Evolutionary conservation across 2,888 invertebrate species (phyloP).

Genomic region (Eupeodes luniger): DNA sequence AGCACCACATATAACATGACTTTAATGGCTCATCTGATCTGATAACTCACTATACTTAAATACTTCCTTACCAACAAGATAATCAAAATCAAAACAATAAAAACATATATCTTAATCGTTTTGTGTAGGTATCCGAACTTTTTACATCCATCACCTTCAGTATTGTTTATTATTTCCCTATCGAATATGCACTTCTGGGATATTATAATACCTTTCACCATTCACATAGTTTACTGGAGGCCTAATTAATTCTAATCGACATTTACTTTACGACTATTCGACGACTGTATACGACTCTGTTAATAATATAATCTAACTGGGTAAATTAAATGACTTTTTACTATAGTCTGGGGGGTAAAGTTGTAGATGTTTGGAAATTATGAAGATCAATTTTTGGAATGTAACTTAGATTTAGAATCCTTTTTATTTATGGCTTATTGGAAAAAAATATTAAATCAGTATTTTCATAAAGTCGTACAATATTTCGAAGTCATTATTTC

Average conservation of each 20-base stretch:
- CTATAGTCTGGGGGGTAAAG: background rate
- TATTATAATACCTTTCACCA: conserved; percentile 7
- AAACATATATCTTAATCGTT: background rate
- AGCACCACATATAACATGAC: conserved; percentile 3
- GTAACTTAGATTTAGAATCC: no score
- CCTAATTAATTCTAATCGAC: conserved; percentile 16
- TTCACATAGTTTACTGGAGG: background rate
- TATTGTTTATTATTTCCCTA: conserved; percentile 1
- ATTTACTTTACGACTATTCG: background rate
- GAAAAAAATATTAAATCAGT: no score
- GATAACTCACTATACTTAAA: background rate
- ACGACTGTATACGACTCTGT: background rate
- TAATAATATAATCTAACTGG: background rate
- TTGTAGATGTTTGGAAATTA: background rate
- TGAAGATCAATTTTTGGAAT: no score
- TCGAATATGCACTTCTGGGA: conserved; percentile 22
- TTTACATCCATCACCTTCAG: conserved; percentile 13
- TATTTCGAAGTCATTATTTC: no score
- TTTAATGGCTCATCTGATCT: conserved; percentile 21
- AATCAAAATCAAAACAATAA: background rate
- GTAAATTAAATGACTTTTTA: background rate
- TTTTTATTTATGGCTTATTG: no score
- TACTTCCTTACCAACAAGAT: conserved; percentile 8
- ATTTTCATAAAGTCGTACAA: no score
- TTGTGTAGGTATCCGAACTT: background rate